phyloP scores from a whole-genome alignment of 2,113 vertebrate genomes.

The Ellobius talpinus region DNA sequence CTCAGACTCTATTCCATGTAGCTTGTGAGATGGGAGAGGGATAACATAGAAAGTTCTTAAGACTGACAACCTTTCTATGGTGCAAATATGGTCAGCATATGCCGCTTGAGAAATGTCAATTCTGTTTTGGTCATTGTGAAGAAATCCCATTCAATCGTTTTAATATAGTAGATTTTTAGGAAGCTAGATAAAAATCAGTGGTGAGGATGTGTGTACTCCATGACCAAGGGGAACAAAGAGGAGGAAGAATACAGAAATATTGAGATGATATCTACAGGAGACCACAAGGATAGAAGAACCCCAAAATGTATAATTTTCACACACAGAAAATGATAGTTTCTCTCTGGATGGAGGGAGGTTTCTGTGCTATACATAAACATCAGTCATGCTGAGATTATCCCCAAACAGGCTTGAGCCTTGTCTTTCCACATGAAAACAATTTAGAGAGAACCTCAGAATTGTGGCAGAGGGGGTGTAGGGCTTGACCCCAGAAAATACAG shows the following conservation, averaged over 20 bases:
- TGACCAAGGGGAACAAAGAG: not conserved
- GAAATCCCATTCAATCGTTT: not conserved
- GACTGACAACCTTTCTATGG: no score
- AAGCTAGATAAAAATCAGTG: not conserved
- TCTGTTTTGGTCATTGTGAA: not conserved
- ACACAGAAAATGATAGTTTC: not conserved
- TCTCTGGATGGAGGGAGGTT: not conserved
- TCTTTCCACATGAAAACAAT: no score
- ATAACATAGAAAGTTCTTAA: not conserved
- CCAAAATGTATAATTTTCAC: not conserved
- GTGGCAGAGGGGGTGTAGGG: not conserved
- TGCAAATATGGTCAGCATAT: not conserved
- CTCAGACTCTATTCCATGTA: not conserved
- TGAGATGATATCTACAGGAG: not conserved
- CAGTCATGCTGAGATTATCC: not conserved
- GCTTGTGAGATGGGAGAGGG: fast-evolving
- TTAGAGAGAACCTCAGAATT: not conserved
- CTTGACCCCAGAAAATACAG: not conserved
- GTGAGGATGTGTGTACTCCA: not conserved
- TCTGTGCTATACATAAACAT: not conserved
- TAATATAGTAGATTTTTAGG: not conserved
- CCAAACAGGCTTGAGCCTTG: not conserved
- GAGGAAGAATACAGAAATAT: not conserved
- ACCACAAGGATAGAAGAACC: not conserved
- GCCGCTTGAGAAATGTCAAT: not conserved